Percentiles rank a stretch among this genome's conserved stretches.
Evolutionary conservation across 2,888 invertebrate genomes (phyloP).

Genomic region (Patella depressa): DNA sequence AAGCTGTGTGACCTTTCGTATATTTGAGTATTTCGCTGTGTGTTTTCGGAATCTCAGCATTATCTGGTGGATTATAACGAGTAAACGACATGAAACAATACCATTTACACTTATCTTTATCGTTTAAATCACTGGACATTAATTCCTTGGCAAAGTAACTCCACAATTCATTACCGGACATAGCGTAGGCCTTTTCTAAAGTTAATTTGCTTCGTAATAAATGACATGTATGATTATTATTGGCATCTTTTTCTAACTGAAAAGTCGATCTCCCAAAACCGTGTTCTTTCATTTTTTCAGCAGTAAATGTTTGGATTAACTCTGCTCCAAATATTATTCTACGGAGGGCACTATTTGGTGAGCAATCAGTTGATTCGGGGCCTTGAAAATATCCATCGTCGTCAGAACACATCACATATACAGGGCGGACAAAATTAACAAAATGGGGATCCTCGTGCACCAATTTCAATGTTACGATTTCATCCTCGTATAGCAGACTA

Average conservation of each 20-base stretch:
- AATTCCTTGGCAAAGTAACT: slow-evolving; percentile 87
- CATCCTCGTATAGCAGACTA: slow-evolving; percentile 74
- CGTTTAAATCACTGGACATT: slow-evolving; percentile 74
- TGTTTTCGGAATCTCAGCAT: slow-evolving; percentile 74
- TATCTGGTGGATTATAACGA: slow-evolving; percentile 77
- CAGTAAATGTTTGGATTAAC: slow-evolving; percentile 87
- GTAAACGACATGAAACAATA: slow-evolving; percentile 92
- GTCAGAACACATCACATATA: slow-evolving; percentile 86
- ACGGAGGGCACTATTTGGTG: slow-evolving; percentile 81
- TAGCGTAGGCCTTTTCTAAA: slow-evolving; percentile 79
- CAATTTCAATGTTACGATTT: slow-evolving; percentile 53
- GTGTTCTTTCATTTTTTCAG: slow-evolving; percentile 87
- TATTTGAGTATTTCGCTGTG: slow-evolving; percentile 69
- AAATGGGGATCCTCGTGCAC: slow-evolving; percentile 48
- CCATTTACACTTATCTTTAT: slow-evolving; percentile 81
- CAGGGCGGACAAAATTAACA: slow-evolving; percentile 77
- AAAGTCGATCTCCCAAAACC: slow-evolving; percentile 87
- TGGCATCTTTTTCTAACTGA: slow-evolving; percentile 79
- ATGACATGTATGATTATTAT: slow-evolving; percentile 77
- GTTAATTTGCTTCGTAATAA: slow-evolving; percentile 82
- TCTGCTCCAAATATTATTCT: slow-evolving; percentile 83
- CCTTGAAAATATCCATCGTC: slow-evolving; percentile 86
- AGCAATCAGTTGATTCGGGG: slow-evolving; percentile 77
- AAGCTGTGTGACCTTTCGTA: slow-evolving; percentile 83
- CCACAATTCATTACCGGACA: slow-evolving; percentile 86